phyloP scores from a whole-genome alignment of 1,140 invertebrate species.

The Schlechtendalia chinensis region DNA sequence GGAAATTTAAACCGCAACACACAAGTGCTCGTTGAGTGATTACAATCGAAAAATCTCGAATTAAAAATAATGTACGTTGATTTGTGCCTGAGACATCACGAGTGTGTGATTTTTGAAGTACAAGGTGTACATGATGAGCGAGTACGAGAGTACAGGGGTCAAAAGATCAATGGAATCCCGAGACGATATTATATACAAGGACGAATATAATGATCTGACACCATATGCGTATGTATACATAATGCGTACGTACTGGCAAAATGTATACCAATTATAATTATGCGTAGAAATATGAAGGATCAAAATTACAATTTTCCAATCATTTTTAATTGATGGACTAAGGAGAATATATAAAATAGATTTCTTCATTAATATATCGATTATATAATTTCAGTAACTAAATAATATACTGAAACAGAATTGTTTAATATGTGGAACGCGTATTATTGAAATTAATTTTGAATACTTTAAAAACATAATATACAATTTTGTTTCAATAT shows the following conservation, averaged over 20 bases:
- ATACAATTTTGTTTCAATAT: too few relatives aligned
- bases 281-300: background rate
- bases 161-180: constrained; percentile 36
- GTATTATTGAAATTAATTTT: too few relatives aligned
- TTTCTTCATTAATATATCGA: background rate
- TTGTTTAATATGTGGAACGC: too few relatives aligned
- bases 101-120: background rate
- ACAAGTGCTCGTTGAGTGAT: background rate
- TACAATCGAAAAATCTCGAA: background rate
- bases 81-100: background rate
- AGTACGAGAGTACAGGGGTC: background rate
- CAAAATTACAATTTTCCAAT: too few relatives aligned
- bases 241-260: too few relatives aligned
- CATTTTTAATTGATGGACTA: too few relatives aligned
- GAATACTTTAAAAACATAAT: too few relatives aligned
- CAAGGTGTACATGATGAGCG: constrained; percentile 21
- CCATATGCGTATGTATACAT: too few relatives aligned
- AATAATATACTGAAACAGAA: too few relatives aligned
- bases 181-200: constrained; percentile 17
- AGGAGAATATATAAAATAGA: background rate
- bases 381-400: background rate
- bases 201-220: constrained; percentile 28
- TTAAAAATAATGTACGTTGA: background rate
- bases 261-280: constrained; percentile 25
- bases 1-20: too few relatives aligned